phyloP scores from a whole-genome alignment of 2,888 invertebrate species.

The Pandemis corylana region DNA sequence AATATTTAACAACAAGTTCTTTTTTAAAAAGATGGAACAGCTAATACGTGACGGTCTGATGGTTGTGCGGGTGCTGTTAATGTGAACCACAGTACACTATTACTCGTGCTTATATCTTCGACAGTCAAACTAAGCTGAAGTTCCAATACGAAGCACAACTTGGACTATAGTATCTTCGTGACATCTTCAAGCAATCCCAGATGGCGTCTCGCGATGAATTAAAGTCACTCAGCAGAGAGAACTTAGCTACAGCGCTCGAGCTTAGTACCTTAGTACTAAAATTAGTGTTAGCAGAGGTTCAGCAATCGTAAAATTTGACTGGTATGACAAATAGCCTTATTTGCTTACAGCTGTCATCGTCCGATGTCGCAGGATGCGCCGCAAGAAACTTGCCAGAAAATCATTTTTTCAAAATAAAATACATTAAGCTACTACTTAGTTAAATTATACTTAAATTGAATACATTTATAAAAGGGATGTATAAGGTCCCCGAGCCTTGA shows the following conservation, averaged over 20 bases:
- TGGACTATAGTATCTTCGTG: slow-evolving; percentile 57
- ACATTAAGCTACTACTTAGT: too few species aligned
- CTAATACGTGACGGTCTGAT: too few species aligned
- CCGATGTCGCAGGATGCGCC: too few species aligned
- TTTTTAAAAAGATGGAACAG: too few species aligned
- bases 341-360: too few species aligned
- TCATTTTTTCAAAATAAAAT: too few species aligned
- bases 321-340: neutral
- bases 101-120: slow-evolving; percentile 17
- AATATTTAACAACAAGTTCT: too few species aligned
- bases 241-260: slow-evolving; percentile 28
- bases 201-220: slow-evolving; percentile 68
- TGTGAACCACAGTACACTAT: neutral
- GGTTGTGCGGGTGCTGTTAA: neutral
- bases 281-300: neutral
- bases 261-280: too few species aligned
- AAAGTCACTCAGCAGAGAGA: slow-evolving; percentile 65
- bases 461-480: too few species aligned
- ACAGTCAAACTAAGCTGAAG: slow-evolving; percentile 50
- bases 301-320: neutral
- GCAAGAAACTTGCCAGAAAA: too few species aligned
- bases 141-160: slow-evolving; percentile 62
- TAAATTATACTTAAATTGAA: too few species aligned
- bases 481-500: too few species aligned
- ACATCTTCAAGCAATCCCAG: slow-evolving; percentile 74